phyloP scores from a whole-genome alignment of 2,888 invertebrate genomes.

The Microdon myrmicae region DNA sequence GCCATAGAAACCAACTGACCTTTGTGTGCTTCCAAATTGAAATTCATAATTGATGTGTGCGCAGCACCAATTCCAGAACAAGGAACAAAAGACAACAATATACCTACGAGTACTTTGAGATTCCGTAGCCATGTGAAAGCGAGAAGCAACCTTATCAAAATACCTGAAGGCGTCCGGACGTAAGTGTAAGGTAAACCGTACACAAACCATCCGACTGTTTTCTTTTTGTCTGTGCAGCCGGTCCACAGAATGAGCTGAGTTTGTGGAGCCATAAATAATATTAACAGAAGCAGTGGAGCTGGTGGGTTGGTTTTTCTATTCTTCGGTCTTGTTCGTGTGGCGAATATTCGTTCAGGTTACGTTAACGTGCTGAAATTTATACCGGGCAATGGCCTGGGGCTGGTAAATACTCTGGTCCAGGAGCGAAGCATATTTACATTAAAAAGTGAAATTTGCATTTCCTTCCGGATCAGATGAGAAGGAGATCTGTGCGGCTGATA shows the following conservation, averaged over 20 bases:
- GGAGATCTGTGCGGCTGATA: constrained; percentile 9
- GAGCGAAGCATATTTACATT: constrained; percentile 29
- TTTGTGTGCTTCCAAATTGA: constrained; percentile 32
- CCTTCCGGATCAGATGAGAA: constrained; percentile 29
- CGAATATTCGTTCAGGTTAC: constrained; percentile 39
- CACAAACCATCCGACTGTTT: constrained; percentile 7
- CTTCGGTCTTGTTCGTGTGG: constrained; percentile 7
- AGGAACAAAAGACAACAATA: neutral
- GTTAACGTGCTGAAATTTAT: constrained; percentile 17
- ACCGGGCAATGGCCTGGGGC: constrained; percentile 2
- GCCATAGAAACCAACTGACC: neutral
- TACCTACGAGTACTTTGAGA: neutral
- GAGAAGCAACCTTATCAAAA: constrained; percentile 4
- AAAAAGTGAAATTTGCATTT: constrained; percentile 43
- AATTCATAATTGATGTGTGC: constrained; percentile 44
- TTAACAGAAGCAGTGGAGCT: constrained; percentile 22
- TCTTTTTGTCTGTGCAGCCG: neutral
- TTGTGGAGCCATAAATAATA: constrained; percentile 33
- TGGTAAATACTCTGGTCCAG: constrained; percentile 19
- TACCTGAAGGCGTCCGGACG: constrained; percentile 14
- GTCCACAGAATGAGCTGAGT: too few species aligned
- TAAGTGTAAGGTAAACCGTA: constrained; percentile 28
- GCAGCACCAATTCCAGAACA: constrained; percentile 9
- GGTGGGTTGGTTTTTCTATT: constrained; percentile 6
- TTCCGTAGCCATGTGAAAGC: constrained; percentile 7